phyloP scores from a whole-genome alignment of 2,797 vertebrate species.

The Periparus ater region DNA sequence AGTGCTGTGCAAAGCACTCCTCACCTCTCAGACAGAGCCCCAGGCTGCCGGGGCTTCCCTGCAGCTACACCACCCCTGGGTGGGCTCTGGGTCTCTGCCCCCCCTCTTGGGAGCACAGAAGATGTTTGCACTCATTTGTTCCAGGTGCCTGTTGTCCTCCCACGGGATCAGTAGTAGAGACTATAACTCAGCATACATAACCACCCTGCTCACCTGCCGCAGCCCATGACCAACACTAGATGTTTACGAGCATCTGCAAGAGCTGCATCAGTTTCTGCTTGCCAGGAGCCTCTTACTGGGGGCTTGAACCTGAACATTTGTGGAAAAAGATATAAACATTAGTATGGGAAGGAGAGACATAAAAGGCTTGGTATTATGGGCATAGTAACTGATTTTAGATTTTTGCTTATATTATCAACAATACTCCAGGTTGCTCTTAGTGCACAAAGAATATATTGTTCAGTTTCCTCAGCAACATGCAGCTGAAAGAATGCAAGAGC shows the following conservation, averaged over 20 bases:
- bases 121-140: not conserved
- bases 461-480: not conserved
- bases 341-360: not conserved
- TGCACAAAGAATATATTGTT: not conserved
- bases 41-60: not conserved
- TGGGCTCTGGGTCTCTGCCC: not conserved
- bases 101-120: not conserved
- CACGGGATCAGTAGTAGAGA: not conserved
- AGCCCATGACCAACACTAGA: not conserved
- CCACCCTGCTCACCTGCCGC: not conserved
- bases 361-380: not conserved
- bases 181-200: not conserved
- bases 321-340: not conserved
- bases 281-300: not conserved
- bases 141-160: not conserved
- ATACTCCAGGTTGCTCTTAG: not conserved
- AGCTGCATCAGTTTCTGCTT: not conserved
- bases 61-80: rapidly evolving
- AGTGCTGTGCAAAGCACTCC: not conserved
- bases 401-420: not conserved
- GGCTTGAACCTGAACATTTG: not conserved
- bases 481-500: not conserved
- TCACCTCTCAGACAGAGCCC: no score
- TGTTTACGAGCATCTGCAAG: not conserved
- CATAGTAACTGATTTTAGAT: not conserved